Percentiles rank a stretch among this genome's conserved stretches.
These are phyloP conservation scores for Origma solitaria DNA, from an alignment of 2,113 vertebrate genomes.

Conservation along the genomic window DNA sequence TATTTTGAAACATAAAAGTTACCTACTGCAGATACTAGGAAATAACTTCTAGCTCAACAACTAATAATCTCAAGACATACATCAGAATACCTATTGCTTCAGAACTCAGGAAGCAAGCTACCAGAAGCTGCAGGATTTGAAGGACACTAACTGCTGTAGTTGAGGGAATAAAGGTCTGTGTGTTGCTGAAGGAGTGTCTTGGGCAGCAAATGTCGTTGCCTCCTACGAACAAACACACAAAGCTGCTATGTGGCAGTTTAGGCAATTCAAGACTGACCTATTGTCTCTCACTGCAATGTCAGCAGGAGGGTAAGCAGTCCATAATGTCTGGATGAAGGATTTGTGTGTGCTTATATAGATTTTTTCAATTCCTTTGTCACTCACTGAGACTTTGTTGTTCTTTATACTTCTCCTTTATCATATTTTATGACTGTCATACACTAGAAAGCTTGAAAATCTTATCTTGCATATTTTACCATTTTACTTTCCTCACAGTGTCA, in stretches of 20 bases:
- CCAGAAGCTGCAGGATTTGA: not conserved
- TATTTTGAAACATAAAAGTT: not conserved
- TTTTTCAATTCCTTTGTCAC: not conserved
- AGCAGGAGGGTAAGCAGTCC: conserved; percentile 39
- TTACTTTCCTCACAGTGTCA: not conserved
- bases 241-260: conserved; percentile 20
- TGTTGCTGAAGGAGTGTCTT: not conserved
- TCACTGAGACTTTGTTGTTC: conserved; percentile 35
- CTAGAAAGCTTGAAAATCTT: not conserved
- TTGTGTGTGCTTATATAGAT: conserved; percentile 9
- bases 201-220: not conserved
- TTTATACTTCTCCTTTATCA: conserved; percentile 14
- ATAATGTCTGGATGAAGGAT: conserved; percentile 4
- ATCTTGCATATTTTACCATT: not conserved
- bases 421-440: not conserved
- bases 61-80: not conserved
- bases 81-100: not conserved
- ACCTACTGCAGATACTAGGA: not conserved
- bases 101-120: not conserved
- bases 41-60: not conserved
- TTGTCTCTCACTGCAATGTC: conserved; percentile 18
- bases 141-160: not conserved
- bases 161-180: not conserved
- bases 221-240: conserved; percentile 13
- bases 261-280: conserved; percentile 38